A percentile compares a stretch with the other conserved stretches of the same genome.
These are phyloP conservation scores for Gari tellinella DNA, from an alignment of 2,888 invertebrate species.

Conservation along the genomic window DNA sequence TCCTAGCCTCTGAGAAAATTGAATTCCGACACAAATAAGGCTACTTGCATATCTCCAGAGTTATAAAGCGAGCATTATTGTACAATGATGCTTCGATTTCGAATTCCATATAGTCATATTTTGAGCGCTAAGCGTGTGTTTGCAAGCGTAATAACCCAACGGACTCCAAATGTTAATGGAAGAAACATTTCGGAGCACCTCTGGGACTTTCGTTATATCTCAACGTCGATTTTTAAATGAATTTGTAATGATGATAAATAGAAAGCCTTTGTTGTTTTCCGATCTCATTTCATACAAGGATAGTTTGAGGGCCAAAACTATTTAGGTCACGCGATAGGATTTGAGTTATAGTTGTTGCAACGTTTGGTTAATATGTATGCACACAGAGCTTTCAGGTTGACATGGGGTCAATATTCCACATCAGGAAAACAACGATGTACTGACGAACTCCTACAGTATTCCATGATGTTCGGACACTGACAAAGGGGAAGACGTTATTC, in stretches of 20 bases:
- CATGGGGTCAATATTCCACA: no score
- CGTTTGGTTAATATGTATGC: no score
- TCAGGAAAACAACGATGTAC: no score
- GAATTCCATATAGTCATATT: conserved; percentile 42
- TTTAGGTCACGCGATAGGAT: conserved; percentile 14
- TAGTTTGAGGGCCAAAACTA: conserved; percentile 6
- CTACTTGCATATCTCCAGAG: conserved; percentile 23
- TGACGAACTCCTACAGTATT: no score
- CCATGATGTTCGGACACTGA: no score
- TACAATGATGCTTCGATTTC: conserved; percentile 52
- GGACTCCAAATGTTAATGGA: conserved; percentile 60
- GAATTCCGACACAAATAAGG: conserved; percentile 4
- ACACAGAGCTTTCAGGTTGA: no score
- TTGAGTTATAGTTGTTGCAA: no score
- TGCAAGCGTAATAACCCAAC: conserved; percentile 61
- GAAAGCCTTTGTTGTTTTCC: conserved; percentile 28
- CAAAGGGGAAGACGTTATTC: no score
- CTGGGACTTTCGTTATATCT: conserved; percentile 45
- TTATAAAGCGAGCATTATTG: conserved; percentile 39
- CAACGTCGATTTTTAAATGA: conserved; percentile 58
- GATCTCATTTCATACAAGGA: conserved; percentile 18
- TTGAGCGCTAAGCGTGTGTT: conserved; percentile 48
- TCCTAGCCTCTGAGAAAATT: conserved; percentile 5
- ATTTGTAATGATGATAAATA: conserved; percentile 57
- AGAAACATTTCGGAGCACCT: conserved; percentile 44